Evolutionary conservation across 1,140 invertebrate genomes (phyloP), one percentile per base, ranked within the genome.

Genomic region (Melanaphis sacchari): DNA sequence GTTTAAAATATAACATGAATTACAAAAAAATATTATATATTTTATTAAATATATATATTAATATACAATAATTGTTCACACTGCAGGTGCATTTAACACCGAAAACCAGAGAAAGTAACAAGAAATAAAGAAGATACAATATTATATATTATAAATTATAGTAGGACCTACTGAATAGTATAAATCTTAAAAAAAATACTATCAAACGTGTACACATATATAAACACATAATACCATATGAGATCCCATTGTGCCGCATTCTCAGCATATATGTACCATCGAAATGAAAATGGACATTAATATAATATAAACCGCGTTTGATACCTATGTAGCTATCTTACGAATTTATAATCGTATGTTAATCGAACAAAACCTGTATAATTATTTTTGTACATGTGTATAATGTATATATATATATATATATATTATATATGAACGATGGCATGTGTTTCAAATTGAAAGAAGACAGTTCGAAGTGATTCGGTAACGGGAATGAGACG

Each of bases 311-410:
- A 76, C 59, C 31, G n/a, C 59, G 31, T 76, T 18, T 76, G 59
- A 76, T 76, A 76, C 59, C 31, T 76, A n/a, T 76, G 18, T 15
- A n/a, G n/a, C 15, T 15, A 66, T 66, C 31, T 36, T 76, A n/a
- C 59, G 59, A 76, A 76, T 76, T n/a, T 76, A 66, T n/a, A 76
- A 76, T n/a, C 59, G 31, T 76, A 76, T 76, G 59, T n/a, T 76
- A 76, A 76, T 76, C 59, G 59, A n/a, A 76, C 31, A n/a, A 76
- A 76, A 76, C 59, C 59, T 76, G 59, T 76, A 76, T n/a, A n/a
- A 76, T 76, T 36, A 76, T 76, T 76, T 76, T 76, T 76, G 31
- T n/a, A n/a, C 59, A 4, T 18, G 18, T 49, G 15, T 46, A 46
- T 15, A 46, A 46, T 46, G 18, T 15, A 46, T 43, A 43, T 43